Conservation (phyloP, 2,888 invertebrate genomes). For the Phasia obesa region DNA sequence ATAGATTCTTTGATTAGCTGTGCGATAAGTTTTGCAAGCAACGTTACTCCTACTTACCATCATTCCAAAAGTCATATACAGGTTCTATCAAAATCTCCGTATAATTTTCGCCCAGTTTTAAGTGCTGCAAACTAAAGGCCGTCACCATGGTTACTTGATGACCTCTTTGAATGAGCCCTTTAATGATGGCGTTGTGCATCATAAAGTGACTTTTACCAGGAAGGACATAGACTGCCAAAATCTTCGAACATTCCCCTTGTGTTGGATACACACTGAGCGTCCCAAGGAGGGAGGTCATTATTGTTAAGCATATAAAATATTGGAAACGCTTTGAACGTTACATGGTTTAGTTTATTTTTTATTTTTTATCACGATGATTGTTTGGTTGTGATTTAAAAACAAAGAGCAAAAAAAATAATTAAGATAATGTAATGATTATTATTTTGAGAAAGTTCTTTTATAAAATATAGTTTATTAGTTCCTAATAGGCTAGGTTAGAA, state of each 20-base stretch:
- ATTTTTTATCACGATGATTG: too few relatives aligned
- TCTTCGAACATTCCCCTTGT: slow-evolving; percentile 76
- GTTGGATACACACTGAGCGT: slow-evolving; percentile 21
- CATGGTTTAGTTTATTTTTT: neutral
- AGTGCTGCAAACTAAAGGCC: slow-evolving; percentile 74
- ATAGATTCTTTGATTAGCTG: neutral
- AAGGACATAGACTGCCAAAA: slow-evolving; percentile 83
- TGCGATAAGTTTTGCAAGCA: neutral
- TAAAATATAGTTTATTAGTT: too few relatives aligned
- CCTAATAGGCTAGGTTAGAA: too few relatives aligned
- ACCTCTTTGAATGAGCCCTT: slow-evolving; percentile 82
- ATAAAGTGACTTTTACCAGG: slow-evolving; percentile 83
- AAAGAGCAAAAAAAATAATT: neutral
- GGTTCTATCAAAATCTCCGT: slow-evolving; percentile 81
- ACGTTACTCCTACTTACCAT: slow-evolving; percentile 74
- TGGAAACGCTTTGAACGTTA: slow-evolving; percentile 31
- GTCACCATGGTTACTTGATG: slow-evolving; percentile 82
- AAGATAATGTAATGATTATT: too few relatives aligned
- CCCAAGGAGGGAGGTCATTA: slow-evolving; percentile 7
- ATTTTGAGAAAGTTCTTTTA: too few relatives aligned
- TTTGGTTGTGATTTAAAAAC: too few relatives aligned
- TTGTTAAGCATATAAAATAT: slow-evolving; percentile 27
- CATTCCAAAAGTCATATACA: slow-evolving; percentile 78
- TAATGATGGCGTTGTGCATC: slow-evolving; percentile 82
- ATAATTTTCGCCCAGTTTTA: slow-evolving; percentile 78